Evolutionary conservation across 1,140 invertebrate species (phyloP).

Genomic region (Liolophura sinensis): DNA sequence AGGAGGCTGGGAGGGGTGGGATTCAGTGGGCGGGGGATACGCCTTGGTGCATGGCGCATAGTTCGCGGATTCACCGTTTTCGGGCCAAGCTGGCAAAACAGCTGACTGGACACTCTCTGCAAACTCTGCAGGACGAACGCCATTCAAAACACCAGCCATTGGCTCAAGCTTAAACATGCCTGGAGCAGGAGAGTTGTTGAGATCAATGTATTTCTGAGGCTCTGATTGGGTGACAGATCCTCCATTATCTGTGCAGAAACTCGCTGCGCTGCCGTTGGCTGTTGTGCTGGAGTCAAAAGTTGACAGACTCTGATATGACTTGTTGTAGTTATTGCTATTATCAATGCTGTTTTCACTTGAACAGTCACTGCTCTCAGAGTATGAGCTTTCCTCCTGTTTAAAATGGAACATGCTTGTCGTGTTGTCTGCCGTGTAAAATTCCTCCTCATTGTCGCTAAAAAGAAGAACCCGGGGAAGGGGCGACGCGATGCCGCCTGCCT

Average conservation of each 20-base stretch:
- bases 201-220: slow-evolving; percentile 32
- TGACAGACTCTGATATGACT: slow-evolving; percentile 35
- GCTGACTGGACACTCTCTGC: too few relatives aligned
- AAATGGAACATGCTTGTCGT: slow-evolving; percentile 68
- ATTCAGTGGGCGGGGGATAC: background rate
- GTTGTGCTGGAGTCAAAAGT: slow-evolving; percentile 10
- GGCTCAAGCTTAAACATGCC: slow-evolving; percentile 49
- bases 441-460: slow-evolving; percentile 57
- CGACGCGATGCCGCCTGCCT: slow-evolving; percentile 24
- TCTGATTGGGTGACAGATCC: too few relatives aligned
- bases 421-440: slow-evolving; percentile 66
- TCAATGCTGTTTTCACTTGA: slow-evolving; percentile 35
- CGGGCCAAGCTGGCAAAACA: background rate
- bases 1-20: background rate
- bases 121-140: slow-evolving; percentile 1
- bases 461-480: slow-evolving; percentile 37
- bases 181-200: slow-evolving; percentile 16
- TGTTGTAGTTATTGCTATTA: slow-evolving; percentile 28
- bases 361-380: slow-evolving; percentile 64
- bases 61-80: background rate
- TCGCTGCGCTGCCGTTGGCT: too few relatives aligned
- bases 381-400: slow-evolving; percentile 66
- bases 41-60: background rate
- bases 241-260: too few relatives aligned
- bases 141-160: slow-evolving; percentile 48